Conservation (phyloP, 1,140 invertebrate genomes). For the Scaptomyza pallida region DNA sequence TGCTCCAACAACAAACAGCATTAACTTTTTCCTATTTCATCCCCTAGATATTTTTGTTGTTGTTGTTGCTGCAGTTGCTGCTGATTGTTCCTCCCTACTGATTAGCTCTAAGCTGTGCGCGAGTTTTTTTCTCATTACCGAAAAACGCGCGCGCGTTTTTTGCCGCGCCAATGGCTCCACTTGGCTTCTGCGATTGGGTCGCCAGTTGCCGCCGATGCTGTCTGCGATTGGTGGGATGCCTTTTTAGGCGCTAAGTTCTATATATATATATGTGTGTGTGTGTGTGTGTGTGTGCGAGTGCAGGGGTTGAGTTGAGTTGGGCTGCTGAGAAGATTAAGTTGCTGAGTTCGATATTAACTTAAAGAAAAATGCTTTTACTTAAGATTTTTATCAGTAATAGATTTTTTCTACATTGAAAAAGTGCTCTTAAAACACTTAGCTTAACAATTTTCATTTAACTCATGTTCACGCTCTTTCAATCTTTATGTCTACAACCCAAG, state of each 20-base stretch:
- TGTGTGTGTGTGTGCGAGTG: not conserved
- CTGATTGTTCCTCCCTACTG: conserved; percentile 39
- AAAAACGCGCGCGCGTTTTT: conserved; percentile 70
- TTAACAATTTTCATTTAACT: no score
- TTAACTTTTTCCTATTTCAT: conserved; percentile 52
- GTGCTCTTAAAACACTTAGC: no score
- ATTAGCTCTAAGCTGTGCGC: conserved; percentile 50
- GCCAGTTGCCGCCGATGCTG: conserved; percentile 33
- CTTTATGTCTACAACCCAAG: no score
- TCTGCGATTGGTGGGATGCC: conserved; percentile 66
- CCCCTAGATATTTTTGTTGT: conserved; percentile 36
- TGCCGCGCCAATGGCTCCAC: conserved; percentile 69
- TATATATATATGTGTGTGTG: no score
- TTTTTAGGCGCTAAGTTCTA: conserved; percentile 49
- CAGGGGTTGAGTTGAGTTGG: conserved; percentile 8
- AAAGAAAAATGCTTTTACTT: no score
- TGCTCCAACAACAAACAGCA: conserved; percentile 4
- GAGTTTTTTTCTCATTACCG: conserved; percentile 75
- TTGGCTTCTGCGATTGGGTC: conserved; percentile 72
- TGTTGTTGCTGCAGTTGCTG: conserved; percentile 1
- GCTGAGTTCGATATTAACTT: no score
- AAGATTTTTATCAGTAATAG: no score
- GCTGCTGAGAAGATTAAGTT: not conserved
- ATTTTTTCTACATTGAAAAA: no score
- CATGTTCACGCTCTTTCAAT: no score